These are phyloP conservation scores for Zootoca vivipara DNA, from an alignment of 2,113 vertebrate species.

Conservation along the genomic window DNA sequence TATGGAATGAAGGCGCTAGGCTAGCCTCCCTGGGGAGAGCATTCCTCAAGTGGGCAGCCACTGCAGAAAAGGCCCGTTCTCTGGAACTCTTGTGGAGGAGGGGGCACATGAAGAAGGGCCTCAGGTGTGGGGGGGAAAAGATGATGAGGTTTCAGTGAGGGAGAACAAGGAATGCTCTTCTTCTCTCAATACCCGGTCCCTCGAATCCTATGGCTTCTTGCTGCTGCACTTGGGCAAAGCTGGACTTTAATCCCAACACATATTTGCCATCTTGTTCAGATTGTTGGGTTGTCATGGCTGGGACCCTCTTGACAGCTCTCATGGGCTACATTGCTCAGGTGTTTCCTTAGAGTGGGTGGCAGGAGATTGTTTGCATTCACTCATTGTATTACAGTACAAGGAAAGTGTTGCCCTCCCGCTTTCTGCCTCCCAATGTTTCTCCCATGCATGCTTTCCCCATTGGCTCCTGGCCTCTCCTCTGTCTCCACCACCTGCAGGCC, in stretches of 20 bases:
- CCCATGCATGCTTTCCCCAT: fast-evolving
- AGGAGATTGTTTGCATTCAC: not conserved
- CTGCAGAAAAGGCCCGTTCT: too few relatives aligned
- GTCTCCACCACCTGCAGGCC: slow-evolving; percentile 72
- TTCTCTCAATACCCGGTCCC: not conserved
- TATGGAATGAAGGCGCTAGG: too few relatives aligned
- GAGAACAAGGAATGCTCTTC: not conserved
- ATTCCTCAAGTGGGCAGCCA: too few relatives aligned
- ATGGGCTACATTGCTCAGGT: not conserved
- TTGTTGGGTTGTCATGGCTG: not conserved
- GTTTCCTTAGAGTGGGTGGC: not conserved
- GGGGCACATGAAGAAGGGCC: too few relatives aligned
- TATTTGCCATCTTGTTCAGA: not conserved
- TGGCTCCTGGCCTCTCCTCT: not conserved
- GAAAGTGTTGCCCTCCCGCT: not conserved
- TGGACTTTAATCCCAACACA: not conserved
- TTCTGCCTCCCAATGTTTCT: not conserved
- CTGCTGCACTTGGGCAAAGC: not conserved
- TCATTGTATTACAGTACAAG: too few relatives aligned
- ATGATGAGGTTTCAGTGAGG: not conserved
- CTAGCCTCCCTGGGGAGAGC: too few relatives aligned
- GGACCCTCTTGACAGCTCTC: not conserved
- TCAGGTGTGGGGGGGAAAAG: too few relatives aligned
- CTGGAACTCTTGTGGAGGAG: too few relatives aligned
- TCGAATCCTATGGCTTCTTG: not conserved